phyloP scores from a whole-genome alignment of 2,888 invertebrate species.

The Nezara viridula region DNA sequence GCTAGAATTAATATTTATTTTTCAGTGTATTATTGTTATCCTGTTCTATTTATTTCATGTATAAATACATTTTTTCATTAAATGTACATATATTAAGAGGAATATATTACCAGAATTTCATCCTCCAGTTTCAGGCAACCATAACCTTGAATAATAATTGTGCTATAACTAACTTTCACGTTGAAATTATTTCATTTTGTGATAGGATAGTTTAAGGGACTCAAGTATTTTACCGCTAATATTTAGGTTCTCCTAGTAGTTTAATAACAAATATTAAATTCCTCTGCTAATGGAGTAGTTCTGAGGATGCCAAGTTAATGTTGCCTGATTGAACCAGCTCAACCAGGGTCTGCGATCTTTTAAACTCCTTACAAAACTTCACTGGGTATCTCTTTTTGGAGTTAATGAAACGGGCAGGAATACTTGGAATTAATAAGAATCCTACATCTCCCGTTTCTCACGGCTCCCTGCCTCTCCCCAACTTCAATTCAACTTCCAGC shows the following conservation, averaged over 20 bases:
- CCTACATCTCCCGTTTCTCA: slow-evolving; percentile 20
- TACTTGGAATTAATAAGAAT: slow-evolving; percentile 54
- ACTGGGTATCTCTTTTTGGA: slow-evolving; percentile 12
- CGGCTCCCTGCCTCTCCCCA: background rate
- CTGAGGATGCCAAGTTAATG: background rate
- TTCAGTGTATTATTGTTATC: too few relatives aligned
- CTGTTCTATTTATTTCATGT: too few relatives aligned
- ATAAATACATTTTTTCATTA: too few relatives aligned
- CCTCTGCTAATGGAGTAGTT: background rate
- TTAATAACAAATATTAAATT: slow-evolving; percentile 34
- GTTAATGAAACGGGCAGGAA: slow-evolving; percentile 47
- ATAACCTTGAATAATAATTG: too few relatives aligned
- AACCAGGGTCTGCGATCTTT: background rate
- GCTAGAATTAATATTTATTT: too few relatives aligned
- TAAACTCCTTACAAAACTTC: slow-evolving; percentile 21
- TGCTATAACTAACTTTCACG: too few relatives aligned
- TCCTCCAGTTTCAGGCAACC: too few relatives aligned
- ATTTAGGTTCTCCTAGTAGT: background rate
- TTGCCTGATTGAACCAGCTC: background rate
- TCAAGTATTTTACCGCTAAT: background rate
- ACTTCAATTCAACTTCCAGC: slow-evolving; percentile 39
- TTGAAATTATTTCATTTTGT: background rate
- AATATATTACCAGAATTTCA: too few relatives aligned
- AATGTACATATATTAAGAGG: too few relatives aligned
- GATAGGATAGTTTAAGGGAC: background rate